Base-by-base conservation (phyloP, 2,797 vertebrate species). In the Sebastes minor region DNA sequence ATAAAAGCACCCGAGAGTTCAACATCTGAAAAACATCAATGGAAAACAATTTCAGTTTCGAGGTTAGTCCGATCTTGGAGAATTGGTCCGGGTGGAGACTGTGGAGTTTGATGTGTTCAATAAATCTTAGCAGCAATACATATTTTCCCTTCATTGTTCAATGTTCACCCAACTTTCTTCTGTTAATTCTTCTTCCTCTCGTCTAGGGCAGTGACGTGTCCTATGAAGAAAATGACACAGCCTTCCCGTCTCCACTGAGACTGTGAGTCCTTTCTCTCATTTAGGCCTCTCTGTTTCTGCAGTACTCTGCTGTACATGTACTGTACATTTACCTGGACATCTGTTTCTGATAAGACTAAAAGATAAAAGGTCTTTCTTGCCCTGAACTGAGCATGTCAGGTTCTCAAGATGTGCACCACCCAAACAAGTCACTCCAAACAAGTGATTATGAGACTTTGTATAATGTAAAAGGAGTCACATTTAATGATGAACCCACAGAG, bases 121-220 rank as follows among this genome's bases (percentile, higher is more conserved):
- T 60, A 23, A 67, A 72, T 72, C 33, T 53, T 27, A 46, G 46
- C 14, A 63, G 18, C 0, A 8, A 22, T 27, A n/a, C 7, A 1
- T 25, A 8, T 23, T 62, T 77, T 12, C 8, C 8, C 20, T 11
- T 32, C 1, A 35, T 59, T 1, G 0, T n/a, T 71, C 9, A 0
- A n/a, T 73, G 33, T 74, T 62, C 3, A 72, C 68, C n/a, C 35
- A 23, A 60, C 20, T 56, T 22, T 70, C 8, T 70, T 57, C n/a
- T 25, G 28, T 27, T 20, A 27, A 71, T 71, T 76, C 6, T 63
- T 74, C 7, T 49, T 74, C 63, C 22, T 63, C 81, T 49, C 12
- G 9, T 88, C 9, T 13, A 96, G 96, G 94, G 88, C 86, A 94
- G 92, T 88, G 92, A 94, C 52, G 80, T 93, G 93, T 96, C 94